Base-by-base conservation (phyloP, 2,888 invertebrate species). In the Drosophila parthenogenetica region DNA sequence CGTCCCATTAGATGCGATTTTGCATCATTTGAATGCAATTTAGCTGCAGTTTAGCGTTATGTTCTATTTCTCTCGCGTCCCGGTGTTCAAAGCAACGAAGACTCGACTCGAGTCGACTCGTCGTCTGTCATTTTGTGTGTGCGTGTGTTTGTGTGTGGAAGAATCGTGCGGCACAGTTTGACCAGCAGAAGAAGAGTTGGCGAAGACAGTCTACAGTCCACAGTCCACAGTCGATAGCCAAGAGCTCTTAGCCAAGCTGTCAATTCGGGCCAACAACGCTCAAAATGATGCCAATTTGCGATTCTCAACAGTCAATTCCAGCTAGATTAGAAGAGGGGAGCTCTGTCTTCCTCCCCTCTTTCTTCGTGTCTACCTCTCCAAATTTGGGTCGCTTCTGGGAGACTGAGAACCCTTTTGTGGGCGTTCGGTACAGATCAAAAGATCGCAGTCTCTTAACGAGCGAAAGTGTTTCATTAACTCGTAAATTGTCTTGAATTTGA, bases 1-100 rank as follows among this genome's bases (percentile, higher is more conserved):
- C 55, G 69, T 61, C 72, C 81, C 85, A 82, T 82, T 82, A 82
- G 79, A 64, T 79, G 77, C 73, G 86, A 82, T 82, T 82, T 85
- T 82, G 72, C 81, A 82, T 82, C 82, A 82, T 87, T 82, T 82
- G 77, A 82, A 82, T 85, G 81, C 80, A 82, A 82, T 82, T 82
- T 87, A 87, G 88, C 66, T 79, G 69, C 80, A 87, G 87, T 76
- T 82, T 82, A 82, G 70, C 81, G 81, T 82, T 82, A 85, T 82
- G 81, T 82, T 82, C 81, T 82, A 82, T 76, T 82, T 82, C 80
- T 60, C 81, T 68, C 49, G 73, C 25, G 51, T 63, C 13, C 35
- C 35, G 35, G 35, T 13, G 68, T 48, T 22, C 10, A 10, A 14
- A 42, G 49, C 43, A 17, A 11, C 48, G 40, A 35, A 32, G 13